Conservation (phyloP, 2,797 vertebrate genomes). For the Microcaecilia unicolor region DNA sequence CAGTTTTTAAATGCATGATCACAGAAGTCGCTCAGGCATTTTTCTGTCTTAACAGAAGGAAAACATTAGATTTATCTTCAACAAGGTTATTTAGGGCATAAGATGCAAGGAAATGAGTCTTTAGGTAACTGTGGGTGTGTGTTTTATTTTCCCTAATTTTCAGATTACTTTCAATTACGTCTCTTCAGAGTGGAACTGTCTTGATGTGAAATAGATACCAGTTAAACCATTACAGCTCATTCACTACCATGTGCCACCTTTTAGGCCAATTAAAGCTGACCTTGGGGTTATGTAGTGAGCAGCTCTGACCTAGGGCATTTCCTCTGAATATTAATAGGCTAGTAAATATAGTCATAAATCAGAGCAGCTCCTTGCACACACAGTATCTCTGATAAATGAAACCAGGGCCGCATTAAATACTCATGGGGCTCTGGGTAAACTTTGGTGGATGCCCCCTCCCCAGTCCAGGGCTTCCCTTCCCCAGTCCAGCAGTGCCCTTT, state of each 20-base stretch:
- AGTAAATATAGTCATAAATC: constrained; percentile 40
- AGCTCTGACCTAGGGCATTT: constrained; percentile 80
- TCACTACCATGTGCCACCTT: constrained; percentile 81
- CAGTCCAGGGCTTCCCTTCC: too few relatives aligned
- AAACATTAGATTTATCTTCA: constrained; percentile 47
- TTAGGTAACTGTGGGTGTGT: constrained; percentile 59
- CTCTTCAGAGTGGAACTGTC: constrained; percentile 60
- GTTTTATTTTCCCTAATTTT: constrained; percentile 76
- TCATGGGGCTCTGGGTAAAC: too few relatives aligned
- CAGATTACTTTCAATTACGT: constrained; percentile 79
- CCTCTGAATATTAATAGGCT: constrained; percentile 74
- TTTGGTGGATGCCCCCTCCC: too few relatives aligned
- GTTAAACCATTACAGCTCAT: constrained; percentile 93
- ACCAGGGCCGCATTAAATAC: too few relatives aligned
- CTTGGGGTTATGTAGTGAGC: constrained; percentile 72
- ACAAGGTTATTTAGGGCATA: constrained; percentile 52
- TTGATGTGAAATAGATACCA: constrained; percentile 91
- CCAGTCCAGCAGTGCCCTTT: too few relatives aligned
- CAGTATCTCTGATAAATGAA: constrained; percentile 68
- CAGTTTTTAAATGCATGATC: constrained; percentile 36
- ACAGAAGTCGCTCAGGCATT: constrained; percentile 34
- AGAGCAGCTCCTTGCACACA: constrained; percentile 63
- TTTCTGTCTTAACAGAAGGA: constrained; percentile 43
- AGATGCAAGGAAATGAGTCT: constrained; percentile 62
- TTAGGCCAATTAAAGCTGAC: constrained; percentile 77